A percentile compares a stretch with the other conserved stretches of the same genome.
phyloP scores from a whole-genome alignment of 2,113 vertebrate species.

The Lamprologus ornatipinnis region DNA sequence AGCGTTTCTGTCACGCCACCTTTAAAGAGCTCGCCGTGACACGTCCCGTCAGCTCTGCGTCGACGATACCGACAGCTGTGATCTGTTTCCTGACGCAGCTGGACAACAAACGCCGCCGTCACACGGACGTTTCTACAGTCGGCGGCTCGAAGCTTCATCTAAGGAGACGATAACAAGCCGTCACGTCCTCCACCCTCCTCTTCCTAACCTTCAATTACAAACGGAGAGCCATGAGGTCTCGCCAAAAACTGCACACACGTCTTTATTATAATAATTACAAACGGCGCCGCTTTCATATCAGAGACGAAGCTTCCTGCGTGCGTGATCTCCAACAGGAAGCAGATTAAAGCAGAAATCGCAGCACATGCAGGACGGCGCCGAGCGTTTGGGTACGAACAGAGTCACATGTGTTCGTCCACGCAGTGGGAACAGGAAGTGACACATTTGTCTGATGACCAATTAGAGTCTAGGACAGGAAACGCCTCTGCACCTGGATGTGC shows the following conservation, averaged over 20 bases:
- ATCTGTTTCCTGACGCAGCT: background rate
- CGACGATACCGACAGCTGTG: background rate
- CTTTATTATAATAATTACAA: background rate
- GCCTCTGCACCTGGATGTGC: background rate
- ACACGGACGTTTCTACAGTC: background rate
- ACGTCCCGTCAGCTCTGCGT: background rate
- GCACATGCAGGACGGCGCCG: background rate
- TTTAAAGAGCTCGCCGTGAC: background rate
- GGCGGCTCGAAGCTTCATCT: background rate
- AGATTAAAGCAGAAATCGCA: background rate
- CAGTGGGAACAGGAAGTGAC: background rate
- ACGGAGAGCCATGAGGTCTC: background rate
- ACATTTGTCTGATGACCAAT: background rate
- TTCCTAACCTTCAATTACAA: background rate
- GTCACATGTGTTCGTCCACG: background rate
- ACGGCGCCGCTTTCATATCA: background rate
- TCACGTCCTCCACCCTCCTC: background rate
- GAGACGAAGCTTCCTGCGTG: background rate
- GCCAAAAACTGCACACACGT: background rate
- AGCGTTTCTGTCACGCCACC: background rate
- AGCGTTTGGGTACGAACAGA: background rate
- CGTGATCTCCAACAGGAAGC: background rate
- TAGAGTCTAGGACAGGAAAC: background rate
- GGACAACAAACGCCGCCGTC: background rate
- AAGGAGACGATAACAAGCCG: background rate